Percentiles rank a stretch among this genome's conserved stretches.
phyloP scores from a whole-genome alignment of 2,888 invertebrate species.

The Aporophyla nigra region DNA sequence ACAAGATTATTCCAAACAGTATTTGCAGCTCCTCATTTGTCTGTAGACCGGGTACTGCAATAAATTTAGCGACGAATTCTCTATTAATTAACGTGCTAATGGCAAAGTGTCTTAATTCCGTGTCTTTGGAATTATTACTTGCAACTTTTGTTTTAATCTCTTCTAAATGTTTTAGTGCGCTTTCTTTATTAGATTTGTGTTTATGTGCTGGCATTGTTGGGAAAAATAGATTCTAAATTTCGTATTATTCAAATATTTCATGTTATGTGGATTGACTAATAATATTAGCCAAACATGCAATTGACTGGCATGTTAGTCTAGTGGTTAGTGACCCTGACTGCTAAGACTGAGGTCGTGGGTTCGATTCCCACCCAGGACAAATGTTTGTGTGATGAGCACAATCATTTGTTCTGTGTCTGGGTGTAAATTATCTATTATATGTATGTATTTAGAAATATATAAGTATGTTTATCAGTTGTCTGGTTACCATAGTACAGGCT shows the following conservation, averaged over 20 bases:
- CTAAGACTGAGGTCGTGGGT: no score
- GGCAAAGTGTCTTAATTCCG: slow-evolving; percentile 58
- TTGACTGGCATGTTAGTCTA: no score
- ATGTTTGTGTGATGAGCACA: no score
- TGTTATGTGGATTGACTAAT: not conserved
- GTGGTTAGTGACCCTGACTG: no score
- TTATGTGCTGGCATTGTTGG: not conserved
- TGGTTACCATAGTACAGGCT: no score
- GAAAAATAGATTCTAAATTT: not conserved
- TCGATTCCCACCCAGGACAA: no score
- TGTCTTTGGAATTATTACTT: slow-evolving; percentile 45
- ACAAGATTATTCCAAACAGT: slow-evolving; percentile 53
- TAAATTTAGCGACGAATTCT: slow-evolving; percentile 60
- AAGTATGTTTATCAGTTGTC: no score
- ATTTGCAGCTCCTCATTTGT: slow-evolving; percentile 54
- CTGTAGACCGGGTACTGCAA: slow-evolving; percentile 38
- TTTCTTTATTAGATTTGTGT: slow-evolving; percentile 23
- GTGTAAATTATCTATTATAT: no score
- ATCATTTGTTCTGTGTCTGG: no score
- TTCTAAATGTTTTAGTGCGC: slow-evolving; percentile 32
- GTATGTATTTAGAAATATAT: no score
- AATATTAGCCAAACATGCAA: no score
- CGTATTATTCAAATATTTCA: not conserved
- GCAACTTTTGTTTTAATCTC: slow-evolving; percentile 57
- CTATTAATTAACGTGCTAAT: slow-evolving; percentile 66